phyloP scores from a whole-genome alignment of 1,140 invertebrate species.

The Mylabris phalerata region DNA sequence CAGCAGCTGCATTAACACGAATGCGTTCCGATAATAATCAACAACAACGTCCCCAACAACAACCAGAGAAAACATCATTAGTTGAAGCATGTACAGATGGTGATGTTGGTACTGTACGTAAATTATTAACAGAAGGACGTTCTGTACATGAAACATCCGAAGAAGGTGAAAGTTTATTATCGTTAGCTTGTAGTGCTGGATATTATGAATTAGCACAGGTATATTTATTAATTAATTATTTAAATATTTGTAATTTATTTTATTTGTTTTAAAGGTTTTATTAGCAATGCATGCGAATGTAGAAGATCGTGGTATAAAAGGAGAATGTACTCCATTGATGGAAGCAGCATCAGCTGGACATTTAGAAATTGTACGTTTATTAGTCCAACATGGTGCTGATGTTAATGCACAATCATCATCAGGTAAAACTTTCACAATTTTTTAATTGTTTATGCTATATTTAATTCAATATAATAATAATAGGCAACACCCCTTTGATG shows the following conservation, averaged over 20 bases:
- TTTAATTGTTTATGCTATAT: no score
- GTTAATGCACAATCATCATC: slow-evolving; percentile 94
- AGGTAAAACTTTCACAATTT: slow-evolving; percentile 46
- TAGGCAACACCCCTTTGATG: slow-evolving; percentile 88
- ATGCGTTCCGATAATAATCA: slow-evolving; percentile 82
- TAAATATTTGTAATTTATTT: no score
- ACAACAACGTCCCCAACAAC: slow-evolving; percentile 29
- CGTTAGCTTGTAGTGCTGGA: slow-evolving; percentile 86
- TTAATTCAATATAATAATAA: background rate
- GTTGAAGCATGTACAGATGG: slow-evolving; percentile 89
- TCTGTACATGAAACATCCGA: slow-evolving; percentile 89
- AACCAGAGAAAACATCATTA: slow-evolving; percentile 55
- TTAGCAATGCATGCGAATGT: slow-evolving; percentile 96
- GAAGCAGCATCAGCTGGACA: slow-evolving; percentile 93
- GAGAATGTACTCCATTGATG: slow-evolving; percentile 95
- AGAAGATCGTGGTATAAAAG: slow-evolving; percentile 86
- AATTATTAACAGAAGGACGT: slow-evolving; percentile 82
- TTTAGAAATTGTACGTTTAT: slow-evolving; percentile 86
- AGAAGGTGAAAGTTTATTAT: slow-evolving; percentile 86
- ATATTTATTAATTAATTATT: slow-evolving; percentile 20
- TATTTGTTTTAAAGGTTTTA: slow-evolving; percentile 58
- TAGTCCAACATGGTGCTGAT: slow-evolving; percentile 88
- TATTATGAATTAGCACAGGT: slow-evolving; percentile 91
- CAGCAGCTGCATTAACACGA: slow-evolving; percentile 86
- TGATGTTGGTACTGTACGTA: slow-evolving; percentile 82